Base-by-base conservation (phyloP, 2,113 vertebrate species). In the Tetrax tetrax region DNA sequence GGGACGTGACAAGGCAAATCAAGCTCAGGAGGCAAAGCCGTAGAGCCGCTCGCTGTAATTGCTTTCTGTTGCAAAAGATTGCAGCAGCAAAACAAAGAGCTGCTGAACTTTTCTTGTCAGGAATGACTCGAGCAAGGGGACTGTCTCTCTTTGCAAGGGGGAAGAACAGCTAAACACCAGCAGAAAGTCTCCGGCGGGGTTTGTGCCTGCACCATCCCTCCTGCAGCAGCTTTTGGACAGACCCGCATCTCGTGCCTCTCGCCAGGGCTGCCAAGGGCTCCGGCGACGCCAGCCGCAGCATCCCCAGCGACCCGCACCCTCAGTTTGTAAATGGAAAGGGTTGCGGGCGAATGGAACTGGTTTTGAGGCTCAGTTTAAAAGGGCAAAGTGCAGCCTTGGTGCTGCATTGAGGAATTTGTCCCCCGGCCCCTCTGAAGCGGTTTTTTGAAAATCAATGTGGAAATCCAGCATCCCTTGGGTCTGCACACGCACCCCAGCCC, bases 1-100 rank as follows among this genome's bases (percentile, higher is more conserved):
- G 95, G 98, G 97, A 98, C 96, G 91, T 90, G 97, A 98, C 97
- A 97, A 74, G 96, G 97, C 96, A 96, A 89, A 88, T 82, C 76
- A 84, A 79, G 97, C 82, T 61, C 94, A 96, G 96, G 92, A 94
- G 96, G 97, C 83, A 91, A 95, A 95, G 86, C 96, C 96, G 77
- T 13, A 25, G 54, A 97, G 96, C 96, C 31, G 71, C n/a, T 11
- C 31, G 76, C 95, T 95, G 84, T 89, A 95, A 98, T 98, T 86
- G 98, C 95, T 89, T 37, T 90, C 72, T 68, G 94, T 51, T 90
- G 93, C 95, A 72, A 48, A 92, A 85, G 74, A 72, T 48, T 75
- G 90, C 24, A 48, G 93, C n/a, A 63, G 91, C 45, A 65, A 96
- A 97, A 95, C 95, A 96, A 94, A 59, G 95, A 84, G 93, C 94